A percentile compares a stretch with the other conserved stretches of the same genome.
These are phyloP conservation scores for Tholera decimalis DNA, from an alignment of 2,888 invertebrate species.

Conservation along the genomic window DNA sequence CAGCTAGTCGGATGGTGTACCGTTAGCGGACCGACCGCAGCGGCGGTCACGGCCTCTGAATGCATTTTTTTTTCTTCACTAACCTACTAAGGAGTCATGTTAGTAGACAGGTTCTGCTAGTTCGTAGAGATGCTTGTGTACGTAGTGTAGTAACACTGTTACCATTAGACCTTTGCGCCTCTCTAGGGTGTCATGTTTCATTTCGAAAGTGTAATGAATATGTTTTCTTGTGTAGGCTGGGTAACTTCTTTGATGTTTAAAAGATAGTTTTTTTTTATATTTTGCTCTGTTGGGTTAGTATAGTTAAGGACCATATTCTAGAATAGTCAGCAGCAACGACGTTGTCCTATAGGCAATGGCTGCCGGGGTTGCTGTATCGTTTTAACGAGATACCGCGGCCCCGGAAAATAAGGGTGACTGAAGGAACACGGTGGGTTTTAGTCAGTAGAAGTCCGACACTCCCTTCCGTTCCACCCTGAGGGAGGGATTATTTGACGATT, in stretches of 20 bases:
- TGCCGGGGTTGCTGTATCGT: too few species aligned
- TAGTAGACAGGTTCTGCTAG: slow-evolving; percentile 73
- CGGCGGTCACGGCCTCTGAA: slow-evolving; percentile 78
- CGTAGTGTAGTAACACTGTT: slow-evolving; percentile 40
- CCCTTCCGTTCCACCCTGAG: too few species aligned
- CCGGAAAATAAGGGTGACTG: too few species aligned
- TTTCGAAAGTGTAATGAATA: slow-evolving; percentile 9
- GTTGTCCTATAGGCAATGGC: too few species aligned
- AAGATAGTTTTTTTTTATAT: not conserved
- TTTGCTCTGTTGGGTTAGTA: not conserved
- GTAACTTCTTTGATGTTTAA: too few species aligned
- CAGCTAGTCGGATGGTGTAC: slow-evolving; percentile 71
- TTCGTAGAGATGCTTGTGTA: slow-evolving; percentile 40
- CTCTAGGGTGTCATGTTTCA: slow-evolving; percentile 10
- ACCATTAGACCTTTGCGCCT: slow-evolving; percentile 16
- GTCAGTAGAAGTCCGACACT: too few species aligned
- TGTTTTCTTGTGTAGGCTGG: not conserved
- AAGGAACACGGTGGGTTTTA: too few species aligned
- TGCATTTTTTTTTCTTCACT: slow-evolving; percentile 76
- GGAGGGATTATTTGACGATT: too few species aligned
- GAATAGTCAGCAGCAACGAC: too few species aligned
- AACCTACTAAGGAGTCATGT: slow-evolving; percentile 80
- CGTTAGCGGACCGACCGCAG: slow-evolving; percentile 76
- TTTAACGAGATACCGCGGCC: too few species aligned
- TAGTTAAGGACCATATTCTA: not conserved